Percentiles rank a stretch among this genome's conserved stretches.
phyloP scores from a whole-genome alignment of 2,888 invertebrate species.

The Xestia ashworthii region DNA sequence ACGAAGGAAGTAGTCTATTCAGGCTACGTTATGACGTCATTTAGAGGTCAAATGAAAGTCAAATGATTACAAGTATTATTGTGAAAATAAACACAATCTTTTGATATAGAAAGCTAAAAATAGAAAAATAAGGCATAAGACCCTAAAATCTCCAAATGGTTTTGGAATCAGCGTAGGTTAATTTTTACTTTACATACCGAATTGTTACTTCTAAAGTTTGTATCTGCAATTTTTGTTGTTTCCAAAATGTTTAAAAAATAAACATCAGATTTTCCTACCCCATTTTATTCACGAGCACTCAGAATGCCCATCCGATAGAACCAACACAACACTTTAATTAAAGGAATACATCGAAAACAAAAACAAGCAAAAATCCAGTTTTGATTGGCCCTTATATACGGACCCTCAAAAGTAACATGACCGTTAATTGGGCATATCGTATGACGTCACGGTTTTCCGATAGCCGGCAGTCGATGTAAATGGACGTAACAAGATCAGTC shows the following conservation, averaged over 20 bases:
- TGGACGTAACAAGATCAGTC: conserved; percentile 47
- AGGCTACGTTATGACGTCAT: too few species aligned
- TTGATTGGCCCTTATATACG: conserved; percentile 47
- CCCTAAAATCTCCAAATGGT: too few species aligned
- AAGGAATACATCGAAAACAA: neutral
- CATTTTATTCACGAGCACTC: neutral
- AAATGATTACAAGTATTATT: too few species aligned
- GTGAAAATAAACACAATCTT: too few species aligned
- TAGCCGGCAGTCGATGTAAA: conserved; percentile 20
- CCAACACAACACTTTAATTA: neutral
- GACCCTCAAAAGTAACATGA: conserved; percentile 36
- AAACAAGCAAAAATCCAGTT: conserved; percentile 9
- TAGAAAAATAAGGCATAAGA: too few species aligned
- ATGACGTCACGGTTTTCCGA: conserved; percentile 40
- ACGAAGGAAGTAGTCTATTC: too few species aligned
- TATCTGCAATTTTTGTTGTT: neutral
- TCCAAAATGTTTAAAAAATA: neutral
- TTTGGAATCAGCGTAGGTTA: too few species aligned
- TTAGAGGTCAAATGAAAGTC: too few species aligned
- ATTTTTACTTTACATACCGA: too few species aligned
- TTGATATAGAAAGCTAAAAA: too few species aligned
- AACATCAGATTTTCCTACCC: neutral
- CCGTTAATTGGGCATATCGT: conserved; percentile 57
- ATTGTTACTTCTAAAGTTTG: too few species aligned
- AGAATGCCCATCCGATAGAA: neutral